Percentiles rank a stretch among this genome's conserved stretches.
These are phyloP conservation scores for Tineola bisselliella DNA, from an alignment of 2,888 invertebrate species.

Conservation along the genomic window DNA sequence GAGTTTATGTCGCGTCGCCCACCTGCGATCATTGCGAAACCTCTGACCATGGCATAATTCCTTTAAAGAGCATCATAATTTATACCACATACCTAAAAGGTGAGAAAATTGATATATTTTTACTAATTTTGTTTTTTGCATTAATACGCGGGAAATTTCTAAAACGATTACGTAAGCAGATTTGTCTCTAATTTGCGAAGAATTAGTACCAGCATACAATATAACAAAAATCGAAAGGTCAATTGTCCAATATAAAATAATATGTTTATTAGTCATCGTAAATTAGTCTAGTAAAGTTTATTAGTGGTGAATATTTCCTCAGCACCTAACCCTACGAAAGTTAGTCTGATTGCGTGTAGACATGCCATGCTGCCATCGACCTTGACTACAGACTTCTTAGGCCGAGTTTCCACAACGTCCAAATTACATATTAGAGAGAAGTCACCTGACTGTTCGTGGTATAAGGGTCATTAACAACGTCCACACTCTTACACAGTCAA, in stretches of 20 bases:
- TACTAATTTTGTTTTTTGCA: too few relatives aligned
- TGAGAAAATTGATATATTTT: neutral
- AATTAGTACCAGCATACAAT: too few relatives aligned
- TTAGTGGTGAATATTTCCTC: neutral
- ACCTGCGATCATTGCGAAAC: neutral
- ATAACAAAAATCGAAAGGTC: neutral
- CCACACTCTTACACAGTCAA: too few relatives aligned
- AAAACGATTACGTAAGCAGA: too few relatives aligned
- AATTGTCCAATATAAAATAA: neutral
- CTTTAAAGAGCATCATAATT: neutral
- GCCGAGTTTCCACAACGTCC: too few relatives aligned
- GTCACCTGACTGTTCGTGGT: too few relatives aligned
- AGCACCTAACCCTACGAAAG: constrained; percentile 1
- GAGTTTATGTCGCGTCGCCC: neutral
- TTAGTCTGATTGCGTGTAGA: constrained; percentile 32
- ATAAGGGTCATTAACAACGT: too few relatives aligned
- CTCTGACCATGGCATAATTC: neutral
- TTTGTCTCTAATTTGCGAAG: too few relatives aligned
- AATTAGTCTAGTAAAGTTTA: constrained; percentile 6
- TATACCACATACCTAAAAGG: neutral
- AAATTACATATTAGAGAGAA: too few relatives aligned
- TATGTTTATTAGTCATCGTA: constrained; percentile 9
- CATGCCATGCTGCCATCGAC: constrained; percentile 30
- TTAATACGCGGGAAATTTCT: too few relatives aligned
- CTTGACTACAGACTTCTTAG: constrained; percentile 23